These are phyloP conservation scores for Dallia pectoralis DNA, from an alignment of 2,797 vertebrate genomes.

Conservation along the genomic window DNA sequence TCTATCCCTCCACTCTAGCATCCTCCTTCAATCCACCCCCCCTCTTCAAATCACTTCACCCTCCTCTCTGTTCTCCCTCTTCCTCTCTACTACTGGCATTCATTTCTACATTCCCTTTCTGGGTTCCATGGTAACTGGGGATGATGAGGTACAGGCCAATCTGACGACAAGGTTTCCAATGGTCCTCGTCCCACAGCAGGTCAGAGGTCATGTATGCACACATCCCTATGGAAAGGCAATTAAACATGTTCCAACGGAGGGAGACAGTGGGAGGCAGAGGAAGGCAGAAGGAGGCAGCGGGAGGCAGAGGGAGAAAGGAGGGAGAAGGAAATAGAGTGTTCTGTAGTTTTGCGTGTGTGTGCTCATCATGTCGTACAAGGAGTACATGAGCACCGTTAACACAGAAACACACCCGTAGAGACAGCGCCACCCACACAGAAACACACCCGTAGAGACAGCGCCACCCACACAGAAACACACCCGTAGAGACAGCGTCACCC, in stretches of 20 bases:
- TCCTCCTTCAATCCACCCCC: constrained; percentile 32
- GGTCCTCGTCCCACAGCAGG: constrained; percentile 56
- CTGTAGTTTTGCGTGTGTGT: neutral
- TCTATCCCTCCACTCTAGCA: constrained; percentile 15
- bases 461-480: neutral
- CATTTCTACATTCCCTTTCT: constrained; percentile 59
- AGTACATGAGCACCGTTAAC: neutral
- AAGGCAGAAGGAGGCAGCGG: constrained; percentile 4
- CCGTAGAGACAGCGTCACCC: too few relatives aligned
- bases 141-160: constrained; percentile 52
- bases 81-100: constrained; percentile 51
- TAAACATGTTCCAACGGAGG: constrained; percentile 39
- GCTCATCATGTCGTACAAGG: neutral
- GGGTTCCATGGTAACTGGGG: constrained; percentile 76
- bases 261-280: constrained; percentile 36
- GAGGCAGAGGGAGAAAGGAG: constrained; percentile 29
- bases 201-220: constrained; percentile 44
- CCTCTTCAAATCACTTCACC: constrained; percentile 25
- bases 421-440: neutral
- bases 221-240: constrained; percentile 38
- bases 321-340: neutral
- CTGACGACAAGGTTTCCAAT: constrained; percentile 53
- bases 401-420: neutral
- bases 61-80: constrained; percentile 40
- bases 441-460: neutral